phyloP scores from a whole-genome alignment of 1,140 invertebrate species.

The Andrena cerasifolii region DNA sequence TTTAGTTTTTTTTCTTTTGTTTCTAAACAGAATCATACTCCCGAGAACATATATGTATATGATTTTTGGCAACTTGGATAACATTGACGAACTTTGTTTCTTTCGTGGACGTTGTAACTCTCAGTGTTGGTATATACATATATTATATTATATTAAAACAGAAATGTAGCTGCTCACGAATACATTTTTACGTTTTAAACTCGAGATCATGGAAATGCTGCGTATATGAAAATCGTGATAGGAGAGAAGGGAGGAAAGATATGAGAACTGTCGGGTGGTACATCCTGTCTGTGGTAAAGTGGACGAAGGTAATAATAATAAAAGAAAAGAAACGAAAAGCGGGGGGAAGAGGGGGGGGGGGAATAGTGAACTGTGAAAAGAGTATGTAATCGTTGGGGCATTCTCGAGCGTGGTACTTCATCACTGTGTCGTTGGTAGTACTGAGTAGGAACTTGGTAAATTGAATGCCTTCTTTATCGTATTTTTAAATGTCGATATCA shows the following conservation, averaged over 20 bases:
- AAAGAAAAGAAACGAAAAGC: constrained; percentile 30
- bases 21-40: constrained; percentile 51
- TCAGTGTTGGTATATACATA: constrained; percentile 25
- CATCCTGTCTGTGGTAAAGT: constrained; percentile 17
- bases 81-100: constrained; percentile 49
- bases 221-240: constrained; percentile 31
- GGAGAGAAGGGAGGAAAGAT: constrained; percentile 33
- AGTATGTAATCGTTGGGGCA: constrained; percentile 47
- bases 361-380: too few species aligned
- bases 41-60: constrained; percentile 45
- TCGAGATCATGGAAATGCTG: constrained; percentile 52
- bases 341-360: too few species aligned
- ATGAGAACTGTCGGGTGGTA: neutral
- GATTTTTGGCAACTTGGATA: constrained; percentile 33
- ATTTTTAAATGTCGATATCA: constrained; percentile 29
- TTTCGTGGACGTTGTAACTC: constrained; percentile 47
- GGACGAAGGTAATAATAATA: constrained; percentile 43
- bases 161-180: constrained; percentile 41
- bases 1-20: constrained; percentile 43
- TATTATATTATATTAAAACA: constrained; percentile 23
- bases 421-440: constrained; percentile 30
- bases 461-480: constrained; percentile 36
- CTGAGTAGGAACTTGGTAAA: constrained; percentile 25
- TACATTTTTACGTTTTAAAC: constrained; percentile 52
- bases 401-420: constrained; percentile 27